These are phyloP conservation scores for Heliangelus exortis DNA, from an alignment of 2,797 vertebrate genomes.

Conservation along the genomic window DNA sequence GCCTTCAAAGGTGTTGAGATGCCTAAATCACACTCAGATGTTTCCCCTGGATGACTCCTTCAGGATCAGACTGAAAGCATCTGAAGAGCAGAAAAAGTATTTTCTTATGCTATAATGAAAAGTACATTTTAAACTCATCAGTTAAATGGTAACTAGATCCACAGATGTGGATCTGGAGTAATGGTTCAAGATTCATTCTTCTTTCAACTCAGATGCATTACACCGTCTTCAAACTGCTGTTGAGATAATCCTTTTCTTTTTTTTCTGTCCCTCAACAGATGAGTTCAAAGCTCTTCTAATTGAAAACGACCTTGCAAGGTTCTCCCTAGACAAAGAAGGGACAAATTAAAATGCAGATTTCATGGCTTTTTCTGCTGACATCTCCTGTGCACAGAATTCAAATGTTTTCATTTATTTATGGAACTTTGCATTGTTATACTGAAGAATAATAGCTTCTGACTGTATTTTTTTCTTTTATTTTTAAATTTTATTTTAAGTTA, in stretches of 20 bases:
- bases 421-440: background rate
- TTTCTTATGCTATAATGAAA: background rate
- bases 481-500: background rate
- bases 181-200: background rate
- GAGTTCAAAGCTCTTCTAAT: conserved; percentile 22
- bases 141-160: background rate
- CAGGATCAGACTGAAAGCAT: background rate
- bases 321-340: background rate
- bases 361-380: background rate
- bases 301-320: background rate
- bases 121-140: background rate
- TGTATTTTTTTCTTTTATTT: background rate
- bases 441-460: background rate
- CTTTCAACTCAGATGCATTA: background rate
- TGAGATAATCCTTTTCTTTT: background rate
- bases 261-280: background rate
- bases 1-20: background rate
- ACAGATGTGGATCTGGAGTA: background rate
- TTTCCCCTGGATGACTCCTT: background rate
- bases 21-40: background rate
- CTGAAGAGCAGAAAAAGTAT: background rate
- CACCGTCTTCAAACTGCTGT: background rate
- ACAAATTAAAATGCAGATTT: conserved; percentile 25
- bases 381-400: background rate
- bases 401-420: background rate